Evolutionary conservation across 2,888 invertebrate species (phyloP).

Genomic region (Acrobasis consociella): DNA sequence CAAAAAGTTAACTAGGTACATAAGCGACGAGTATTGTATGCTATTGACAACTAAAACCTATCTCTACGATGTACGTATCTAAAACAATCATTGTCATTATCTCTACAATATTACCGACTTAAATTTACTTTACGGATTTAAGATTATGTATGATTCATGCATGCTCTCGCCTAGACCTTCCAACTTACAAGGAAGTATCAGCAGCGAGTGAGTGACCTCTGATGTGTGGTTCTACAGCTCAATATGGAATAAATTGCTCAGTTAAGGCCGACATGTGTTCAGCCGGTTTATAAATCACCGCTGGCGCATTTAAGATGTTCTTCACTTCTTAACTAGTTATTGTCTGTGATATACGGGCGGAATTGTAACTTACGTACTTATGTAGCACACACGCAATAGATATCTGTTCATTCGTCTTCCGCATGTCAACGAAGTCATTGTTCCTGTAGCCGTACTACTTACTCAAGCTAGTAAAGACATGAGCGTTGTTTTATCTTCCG

Average conservation of each 20-base stretch:
- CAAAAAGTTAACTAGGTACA: too few relatives aligned
- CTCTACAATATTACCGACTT: too few relatives aligned
- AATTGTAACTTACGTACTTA: neutral
- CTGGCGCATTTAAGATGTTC: slow-evolving; percentile 44
- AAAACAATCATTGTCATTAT: too few relatives aligned
- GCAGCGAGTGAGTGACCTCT: slow-evolving; percentile 47
- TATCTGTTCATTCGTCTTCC: slow-evolving; percentile 50
- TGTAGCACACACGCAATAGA: slow-evolving; percentile 15
- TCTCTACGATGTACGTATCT: too few relatives aligned
- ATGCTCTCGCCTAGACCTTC: neutral
- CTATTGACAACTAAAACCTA: too few relatives aligned
- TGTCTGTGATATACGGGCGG: neutral
- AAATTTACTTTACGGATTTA: too few relatives aligned
- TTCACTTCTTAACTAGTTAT: slow-evolving; percentile 38
- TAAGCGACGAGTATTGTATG: too few relatives aligned
- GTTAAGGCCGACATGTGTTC: slow-evolving; percentile 58
- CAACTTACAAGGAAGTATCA: slow-evolving; percentile 50
- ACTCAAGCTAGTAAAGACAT: neutral
- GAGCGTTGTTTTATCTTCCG: slow-evolving; percentile 5
- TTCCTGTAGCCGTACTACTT: slow-evolving; percentile 17
- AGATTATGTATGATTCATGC: neutral
- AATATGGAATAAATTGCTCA: slow-evolving; percentile 59
- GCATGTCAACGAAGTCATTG: slow-evolving; percentile 53
- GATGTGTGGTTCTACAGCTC: slow-evolving; percentile 39
- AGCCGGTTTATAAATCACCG: slow-evolving; percentile 39